Base-by-base conservation (phyloP, 2,888 invertebrate genomes). In the Chrysomela aeneicollis region DNA sequence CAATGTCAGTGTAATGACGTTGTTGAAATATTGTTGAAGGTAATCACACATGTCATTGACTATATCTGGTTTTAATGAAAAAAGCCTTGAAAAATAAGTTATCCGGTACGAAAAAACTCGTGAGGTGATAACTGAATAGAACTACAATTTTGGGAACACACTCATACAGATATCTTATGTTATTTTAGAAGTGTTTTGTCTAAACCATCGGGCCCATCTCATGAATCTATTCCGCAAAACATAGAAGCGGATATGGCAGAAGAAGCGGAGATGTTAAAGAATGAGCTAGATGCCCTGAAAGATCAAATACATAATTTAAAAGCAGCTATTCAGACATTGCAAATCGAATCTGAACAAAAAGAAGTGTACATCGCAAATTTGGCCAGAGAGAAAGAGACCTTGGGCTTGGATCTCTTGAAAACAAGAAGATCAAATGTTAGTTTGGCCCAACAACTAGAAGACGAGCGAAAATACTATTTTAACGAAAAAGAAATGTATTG, bases 401-500 rank as follows among this genome's bases (percentile, higher is more conserved):
- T 87, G 21, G 78, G 81, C 10, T 71, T 81, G 12, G 86, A 86
- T 73, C 74, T 87, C 37, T 82, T 85, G 71, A 84, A 82, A 71
- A 82, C 84, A 51, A 84, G 83, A 74, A 79, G 85, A 71, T 83
- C 82, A 6, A 85, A 84, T 64, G 80, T 79, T 69, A 84, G 81
- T 73, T 73, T 87, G 64, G 81, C 83, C 69, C 84, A 86, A 78
- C 86, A 87, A 77, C 76, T 87, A 67, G 82, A 85, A 66, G 85
- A 87, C 69, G 87, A 87, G 78, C 82, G 86, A 74, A 82, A 82
- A 64, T 85, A 84, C 73, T 85, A 86, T 75, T 84, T 82, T 67
- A 84, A 85, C 73, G 86, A 87, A 75, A 87, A 87, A 71, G 84
- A 86, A 69, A 80, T 82, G 63, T 85, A 86, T 63, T 82, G 85